Evolutionary conservation across 2,888 invertebrate genomes (phyloP), one percentile per base, ranked within the genome.

Genomic region (Nemoura dubitans): DNA sequence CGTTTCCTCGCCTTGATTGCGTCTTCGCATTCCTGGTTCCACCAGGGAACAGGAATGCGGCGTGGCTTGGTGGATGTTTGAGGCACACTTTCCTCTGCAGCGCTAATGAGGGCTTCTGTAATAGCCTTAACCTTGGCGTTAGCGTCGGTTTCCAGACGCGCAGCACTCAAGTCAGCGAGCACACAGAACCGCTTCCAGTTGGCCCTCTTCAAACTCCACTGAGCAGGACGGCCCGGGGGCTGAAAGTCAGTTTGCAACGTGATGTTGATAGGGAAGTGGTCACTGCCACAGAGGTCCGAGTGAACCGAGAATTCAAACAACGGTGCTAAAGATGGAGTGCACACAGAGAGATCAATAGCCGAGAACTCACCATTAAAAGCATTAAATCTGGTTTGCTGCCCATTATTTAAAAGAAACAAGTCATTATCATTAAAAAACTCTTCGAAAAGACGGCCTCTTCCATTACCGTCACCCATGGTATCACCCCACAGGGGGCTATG

Each of bases 1-100:
- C 76, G 25, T 84, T 86, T 86, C 29, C 84, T 36, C 10, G 26
- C n/a, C 21, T 42, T 29, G 27, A 86, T 86, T 29, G 86, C 86
- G 14, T 86, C 83, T 7, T 85, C n/a, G 78, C 85, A 85, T 30
- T 28, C 80, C 80, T 85, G 36, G 80, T 78, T 85, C 85, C 85
- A 85, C 85, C 85, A 85, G n/a, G 85, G 85, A 10, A 85, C 85
- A 28, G 85, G 76, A 14, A 26, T 26, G n/a, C 27, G 78, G 43
- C 78, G 30, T 27, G 77, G 25, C 29, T 78, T 78, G 27, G 78
- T n/a, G 10, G 36, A 80, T n/a, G 85, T 80, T 6, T 28, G 83
- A 10, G 42, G 42, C 26, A 36, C 29, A 43, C 83, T n/a, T 83
- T 43, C 42, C 42, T 83, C 29, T 78, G 78, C 78, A 27, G 78